Conservation (phyloP, 2,888 invertebrate species). For the Ectemnius continuus region DNA sequence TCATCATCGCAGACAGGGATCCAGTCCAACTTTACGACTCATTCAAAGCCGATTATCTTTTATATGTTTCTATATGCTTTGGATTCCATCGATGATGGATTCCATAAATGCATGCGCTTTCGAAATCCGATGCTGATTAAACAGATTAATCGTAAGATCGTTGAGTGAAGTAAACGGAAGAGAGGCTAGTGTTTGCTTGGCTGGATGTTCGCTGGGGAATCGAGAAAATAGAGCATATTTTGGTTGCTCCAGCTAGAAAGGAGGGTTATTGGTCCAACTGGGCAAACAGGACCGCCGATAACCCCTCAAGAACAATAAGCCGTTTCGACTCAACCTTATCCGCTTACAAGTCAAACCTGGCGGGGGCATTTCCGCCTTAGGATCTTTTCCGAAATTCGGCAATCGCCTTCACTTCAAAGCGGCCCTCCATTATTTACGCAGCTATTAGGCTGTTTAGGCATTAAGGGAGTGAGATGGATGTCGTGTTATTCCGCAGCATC, state of each 20-base stretch:
- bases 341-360: slow-evolving; percentile 76
- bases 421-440: slow-evolving; percentile 70
- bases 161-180: neutral
- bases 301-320: slow-evolving; percentile 74
- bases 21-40: no score
- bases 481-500: slow-evolving; percentile 30
- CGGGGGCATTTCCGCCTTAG: slow-evolving; percentile 62
- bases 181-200: neutral
- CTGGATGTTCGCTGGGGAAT: slow-evolving; percentile 24
- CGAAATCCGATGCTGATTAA: no score
- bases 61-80: no score
- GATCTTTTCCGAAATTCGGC: slow-evolving; percentile 64
- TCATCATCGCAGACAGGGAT: neutral
- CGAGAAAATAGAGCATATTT: slow-evolving; percentile 45
- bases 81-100: no score
- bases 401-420: slow-evolving; percentile 66
- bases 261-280: slow-evolving; percentile 68
- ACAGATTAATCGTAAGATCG: slow-evolving; percentile 3
- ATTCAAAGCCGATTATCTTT: no score
- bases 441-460: slow-evolving; percentile 76
- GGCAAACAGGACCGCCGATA: slow-evolving; percentile 69
- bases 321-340: slow-evolving; percentile 76
- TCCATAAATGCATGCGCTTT: no score
- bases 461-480: slow-evolving; percentile 55
- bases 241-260: slow-evolving; percentile 24